Conservation (phyloP, 2,113 vertebrate species). For the Oreochromis tanganicae region DNA sequence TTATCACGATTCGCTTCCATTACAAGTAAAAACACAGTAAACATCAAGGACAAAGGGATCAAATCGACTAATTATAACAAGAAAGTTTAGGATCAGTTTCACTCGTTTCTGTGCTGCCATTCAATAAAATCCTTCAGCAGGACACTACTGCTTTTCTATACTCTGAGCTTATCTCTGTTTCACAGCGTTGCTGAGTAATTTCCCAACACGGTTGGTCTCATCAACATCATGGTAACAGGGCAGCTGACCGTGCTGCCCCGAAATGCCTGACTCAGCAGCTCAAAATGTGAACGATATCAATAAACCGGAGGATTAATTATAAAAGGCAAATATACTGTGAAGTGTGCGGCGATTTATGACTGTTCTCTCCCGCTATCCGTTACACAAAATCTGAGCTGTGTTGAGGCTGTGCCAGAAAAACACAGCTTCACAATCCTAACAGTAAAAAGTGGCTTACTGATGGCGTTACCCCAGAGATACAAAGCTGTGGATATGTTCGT, state of each 20-base stretch:
- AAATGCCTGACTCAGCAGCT: constrained; percentile 9
- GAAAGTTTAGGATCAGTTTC: neutral
- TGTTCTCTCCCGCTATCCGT: neutral
- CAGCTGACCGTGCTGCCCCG: constrained; percentile 2
- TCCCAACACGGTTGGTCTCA: neutral
- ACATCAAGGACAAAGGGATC: neutral
- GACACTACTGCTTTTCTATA: neutral
- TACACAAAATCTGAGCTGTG: neutral
- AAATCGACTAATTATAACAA: neutral
- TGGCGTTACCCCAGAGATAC: neutral
- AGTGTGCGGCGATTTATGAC: neutral
- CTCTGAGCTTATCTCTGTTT: constrained; percentile 1
- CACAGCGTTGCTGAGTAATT: neutral
- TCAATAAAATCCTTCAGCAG: neutral
- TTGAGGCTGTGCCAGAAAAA: neutral
- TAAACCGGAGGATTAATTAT: constrained; percentile 32
- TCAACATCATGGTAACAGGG: constrained; percentile 3
- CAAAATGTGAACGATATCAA: constrained; percentile 31
- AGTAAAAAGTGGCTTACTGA: neutral
- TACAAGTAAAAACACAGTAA: neutral
- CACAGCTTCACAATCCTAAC: neutral
- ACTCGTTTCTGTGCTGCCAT: neutral
- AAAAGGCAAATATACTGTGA: constrained; percentile 4
- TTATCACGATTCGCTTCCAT: neutral
- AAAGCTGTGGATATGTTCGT: fast-evolving